These are phyloP conservation scores for Anhinga anhinga DNA, from an alignment of 2,113 vertebrate species.

Conservation along the genomic window DNA sequence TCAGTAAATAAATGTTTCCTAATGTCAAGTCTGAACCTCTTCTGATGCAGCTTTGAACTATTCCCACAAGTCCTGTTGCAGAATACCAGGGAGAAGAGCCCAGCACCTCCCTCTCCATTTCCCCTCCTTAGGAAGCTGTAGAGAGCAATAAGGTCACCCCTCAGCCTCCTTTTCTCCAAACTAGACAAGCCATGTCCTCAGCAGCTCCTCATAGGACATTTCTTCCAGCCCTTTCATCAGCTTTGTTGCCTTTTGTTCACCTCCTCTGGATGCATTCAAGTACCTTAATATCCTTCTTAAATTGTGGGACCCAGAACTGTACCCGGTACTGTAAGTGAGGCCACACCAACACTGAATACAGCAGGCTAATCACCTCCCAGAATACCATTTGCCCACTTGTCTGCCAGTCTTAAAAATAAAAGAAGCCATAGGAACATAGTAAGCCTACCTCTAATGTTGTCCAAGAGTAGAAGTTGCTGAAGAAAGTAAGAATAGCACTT, in stretches of 20 bases:
- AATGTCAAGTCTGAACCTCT: background rate
- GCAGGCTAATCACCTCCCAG: background rate
- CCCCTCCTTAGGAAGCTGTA: background rate
- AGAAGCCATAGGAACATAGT: background rate
- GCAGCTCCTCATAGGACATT: too few species aligned
- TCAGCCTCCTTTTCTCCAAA: background rate
- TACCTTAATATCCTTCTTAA: too few species aligned
- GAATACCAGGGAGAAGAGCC: background rate
- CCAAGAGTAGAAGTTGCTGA: background rate
- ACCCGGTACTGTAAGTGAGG: background rate
- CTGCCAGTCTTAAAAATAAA: background rate
- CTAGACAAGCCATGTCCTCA: background rate
- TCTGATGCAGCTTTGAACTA: background rate
- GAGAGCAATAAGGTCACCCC: background rate
- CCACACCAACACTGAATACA: fast-evolving
- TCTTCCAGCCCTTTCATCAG: too few species aligned
- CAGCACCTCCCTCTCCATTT: background rate
- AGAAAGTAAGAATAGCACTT: background rate
- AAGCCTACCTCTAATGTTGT: background rate
- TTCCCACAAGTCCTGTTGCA: background rate
- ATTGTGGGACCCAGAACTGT: too few species aligned
- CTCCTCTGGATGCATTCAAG: too few species aligned
- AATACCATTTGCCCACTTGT: background rate
- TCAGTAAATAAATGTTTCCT: background rate
- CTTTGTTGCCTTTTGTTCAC: too few species aligned